Base-by-base conservation (phyloP, 2,888 invertebrate genomes). In the Sminthurinus aureus region DNA sequence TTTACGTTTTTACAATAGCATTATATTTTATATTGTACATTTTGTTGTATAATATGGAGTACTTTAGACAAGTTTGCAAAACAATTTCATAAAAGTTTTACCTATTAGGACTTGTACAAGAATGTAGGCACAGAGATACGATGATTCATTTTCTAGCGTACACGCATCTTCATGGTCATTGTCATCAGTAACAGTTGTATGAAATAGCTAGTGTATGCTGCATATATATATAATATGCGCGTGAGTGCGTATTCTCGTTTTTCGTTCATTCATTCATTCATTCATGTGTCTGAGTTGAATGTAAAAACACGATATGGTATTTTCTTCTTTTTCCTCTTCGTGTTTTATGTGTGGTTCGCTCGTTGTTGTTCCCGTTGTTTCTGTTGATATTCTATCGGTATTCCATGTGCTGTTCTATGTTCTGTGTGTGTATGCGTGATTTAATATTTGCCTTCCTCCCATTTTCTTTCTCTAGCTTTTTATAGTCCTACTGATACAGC, bases 71-170 rank as follows among this genome's bases (percentile, higher is more conserved):
- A 38, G 38, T 38, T 1, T 38, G 38, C 38, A 38, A 38, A 38
- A 38, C 38, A 38, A 38, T 38, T 38, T 38, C 1, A 38, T 38
- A 38, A 38, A 38, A 6, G 6, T 6, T 38, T 38, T 38, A 38
- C 38, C 6, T 38, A 38, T 38, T 4, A 38, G 38, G 6, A 38
- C 38, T 38, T 38, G n/a, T n/a, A 38, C 38, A 38, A 38, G 6
- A 38, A 38, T 38, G 38, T 38, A 38, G 38, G 6, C 38, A 4
- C 20, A 71, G 15, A 22, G 15, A 71, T 71, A 26, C 11, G 24
- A 71, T 26, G 76, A 58, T 58, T 22, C n/a, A 58, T 22, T 24
- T 77, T 58, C 22, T 15, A 58, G 58, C 52, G 58, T 24, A 77
- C 76, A 52, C 76, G 58, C 76, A 52, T 22, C 38, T 51, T 18